Evolutionary conservation across 35 echinoderm and acorn worm species (phyloP).

Genomic region (Heliocidaris tuberculata): DNA sequence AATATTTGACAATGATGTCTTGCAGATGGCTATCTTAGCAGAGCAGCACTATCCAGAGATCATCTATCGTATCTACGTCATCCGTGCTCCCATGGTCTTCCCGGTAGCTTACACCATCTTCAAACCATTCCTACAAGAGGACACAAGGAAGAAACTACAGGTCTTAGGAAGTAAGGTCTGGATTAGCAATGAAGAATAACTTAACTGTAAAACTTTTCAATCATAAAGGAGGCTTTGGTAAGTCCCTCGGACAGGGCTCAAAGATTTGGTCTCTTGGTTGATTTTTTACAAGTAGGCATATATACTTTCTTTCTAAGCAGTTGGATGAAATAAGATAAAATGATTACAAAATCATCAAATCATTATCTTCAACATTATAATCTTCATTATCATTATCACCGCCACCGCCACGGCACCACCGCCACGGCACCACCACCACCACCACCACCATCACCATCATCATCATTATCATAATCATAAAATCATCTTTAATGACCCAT

Average conservation of each 20-base stretch:
- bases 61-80: conserved; percentile 56
- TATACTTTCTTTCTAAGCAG: no score
- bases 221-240: conserved; percentile 63
- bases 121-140: conserved; percentile 73
- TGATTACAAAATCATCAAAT: no score
- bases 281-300: no score
- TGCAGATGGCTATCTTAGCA: conserved; percentile 51
- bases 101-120: conserved; percentile 62
- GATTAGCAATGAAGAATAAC: conserved; percentile 53
- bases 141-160: conserved; percentile 80
- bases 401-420: no score
- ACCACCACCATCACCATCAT: no score
- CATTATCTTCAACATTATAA: no score
- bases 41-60: conserved; percentile 90
- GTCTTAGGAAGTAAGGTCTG: conserved; percentile 73
- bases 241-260: conserved; percentile 66
- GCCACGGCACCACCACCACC: no score
- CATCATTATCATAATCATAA: no score
- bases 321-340: no score
- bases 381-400: no score
- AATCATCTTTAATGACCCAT: no score
- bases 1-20: neutral
- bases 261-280: conserved; percentile 21
- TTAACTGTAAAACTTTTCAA: conserved; percentile 54
- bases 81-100: conserved; percentile 70